Evolutionary conservation across 1,140 invertebrate genomes (phyloP).

Genomic region (Sarcophaga peregrina): DNA sequence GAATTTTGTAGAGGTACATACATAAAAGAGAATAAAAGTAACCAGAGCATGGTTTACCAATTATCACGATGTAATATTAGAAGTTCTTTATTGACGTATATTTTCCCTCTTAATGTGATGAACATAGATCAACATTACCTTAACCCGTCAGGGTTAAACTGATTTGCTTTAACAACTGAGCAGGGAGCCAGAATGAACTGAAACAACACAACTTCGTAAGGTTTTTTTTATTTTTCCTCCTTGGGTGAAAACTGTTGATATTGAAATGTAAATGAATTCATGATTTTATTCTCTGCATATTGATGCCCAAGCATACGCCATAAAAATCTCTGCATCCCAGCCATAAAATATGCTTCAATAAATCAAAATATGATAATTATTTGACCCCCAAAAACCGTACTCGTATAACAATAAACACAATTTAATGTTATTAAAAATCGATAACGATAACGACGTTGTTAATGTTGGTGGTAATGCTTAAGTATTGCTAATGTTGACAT

Average conservation of each 20-base stretch:
- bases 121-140: no score
- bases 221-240: neutral
- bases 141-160: neutral
- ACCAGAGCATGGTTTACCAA: neutral
- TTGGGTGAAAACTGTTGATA: neutral
- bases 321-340: neutral
- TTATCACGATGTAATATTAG: neutral
- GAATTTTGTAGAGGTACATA: neutral
- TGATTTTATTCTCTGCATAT: neutral
- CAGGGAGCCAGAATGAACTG: neutral
- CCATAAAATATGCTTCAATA: neutral
- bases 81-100: neutral
- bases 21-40: neutral
- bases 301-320: neutral
- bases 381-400: neutral
- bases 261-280: slow-evolving; percentile 1
- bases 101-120: neutral
- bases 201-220: no score
- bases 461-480: no score
- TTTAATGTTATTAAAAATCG: neutral
- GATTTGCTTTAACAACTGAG: neutral
- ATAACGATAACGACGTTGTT: neutral
- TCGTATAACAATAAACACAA: neutral
- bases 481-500: no score
- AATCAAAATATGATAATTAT: neutral